Evolutionary conservation across 2,888 invertebrate genomes (phyloP).

Genomic region (Myathropa florea): DNA sequence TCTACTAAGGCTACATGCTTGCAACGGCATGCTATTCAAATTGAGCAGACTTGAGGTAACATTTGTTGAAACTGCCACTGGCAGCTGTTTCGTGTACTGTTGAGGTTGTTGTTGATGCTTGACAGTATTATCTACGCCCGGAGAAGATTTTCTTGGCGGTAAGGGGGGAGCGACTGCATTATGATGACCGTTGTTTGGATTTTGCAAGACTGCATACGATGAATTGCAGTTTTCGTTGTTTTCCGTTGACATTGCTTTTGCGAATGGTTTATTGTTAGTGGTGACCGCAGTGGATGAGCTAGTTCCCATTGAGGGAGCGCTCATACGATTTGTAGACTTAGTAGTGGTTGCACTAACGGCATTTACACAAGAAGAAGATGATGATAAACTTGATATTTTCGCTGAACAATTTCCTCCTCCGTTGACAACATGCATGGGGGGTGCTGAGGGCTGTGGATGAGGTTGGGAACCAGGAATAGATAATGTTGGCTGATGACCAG

Average conservation of each 20-base stretch:
- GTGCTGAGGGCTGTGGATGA: constrained; percentile 76
- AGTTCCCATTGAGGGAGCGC: constrained; percentile 78
- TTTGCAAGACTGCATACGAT: constrained; percentile 78
- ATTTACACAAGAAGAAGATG: constrained; percentile 52
- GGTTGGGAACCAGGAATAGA: constrained; percentile 72
- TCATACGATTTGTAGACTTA: constrained; percentile 79
- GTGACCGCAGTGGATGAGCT: constrained; percentile 72
- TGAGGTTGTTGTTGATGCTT: constrained; percentile 72
- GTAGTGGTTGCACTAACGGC: constrained; percentile 53
- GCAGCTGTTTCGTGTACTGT: constrained; percentile 67
- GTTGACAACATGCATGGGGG: constrained; percentile 75
- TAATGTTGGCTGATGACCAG: constrained; percentile 75
- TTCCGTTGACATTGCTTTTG: constrained; percentile 74
- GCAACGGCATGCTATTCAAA: constrained; percentile 56
- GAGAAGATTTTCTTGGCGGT: constrained; percentile 83
- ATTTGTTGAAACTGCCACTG: constrained; percentile 46
- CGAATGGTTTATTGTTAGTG: constrained; percentile 73
- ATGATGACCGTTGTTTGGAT: constrained; percentile 73
- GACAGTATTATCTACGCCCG: constrained; percentile 76
- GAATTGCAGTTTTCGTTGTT: constrained; percentile 76
- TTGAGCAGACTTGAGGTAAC: constrained; percentile 57
- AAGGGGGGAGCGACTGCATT: constrained; percentile 81
- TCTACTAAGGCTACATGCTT: constrained; percentile 72
- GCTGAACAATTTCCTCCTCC: constrained; percentile 46
- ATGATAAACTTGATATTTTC: constrained; percentile 45